Conservation (phyloP, 2,888 invertebrate genomes). For the Schrankia costaestrigalis region DNA sequence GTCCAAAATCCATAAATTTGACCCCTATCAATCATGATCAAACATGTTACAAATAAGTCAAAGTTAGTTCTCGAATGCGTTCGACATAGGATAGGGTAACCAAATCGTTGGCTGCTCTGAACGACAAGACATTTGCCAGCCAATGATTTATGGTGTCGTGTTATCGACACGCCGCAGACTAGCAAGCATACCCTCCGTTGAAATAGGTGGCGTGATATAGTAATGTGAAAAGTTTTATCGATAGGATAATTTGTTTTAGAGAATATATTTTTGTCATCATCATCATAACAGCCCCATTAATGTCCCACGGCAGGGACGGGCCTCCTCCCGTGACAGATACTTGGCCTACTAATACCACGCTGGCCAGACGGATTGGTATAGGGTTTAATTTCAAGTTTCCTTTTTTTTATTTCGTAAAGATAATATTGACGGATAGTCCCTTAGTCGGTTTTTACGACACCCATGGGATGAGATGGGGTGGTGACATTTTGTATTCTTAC, state of each 20-base stretch:
- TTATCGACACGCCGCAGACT: constrained; percentile 75
- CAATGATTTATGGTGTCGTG: constrained; percentile 74
- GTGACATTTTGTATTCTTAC: too few species aligned
- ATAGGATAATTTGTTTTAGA: constrained; percentile 11
- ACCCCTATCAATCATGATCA: constrained; percentile 16
- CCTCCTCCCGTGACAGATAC: too few species aligned
- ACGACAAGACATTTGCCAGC: constrained; percentile 73
- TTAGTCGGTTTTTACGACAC: too few species aligned
- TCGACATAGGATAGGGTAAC: constrained; percentile 35
- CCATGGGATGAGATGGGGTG: too few species aligned
- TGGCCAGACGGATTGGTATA: too few species aligned
- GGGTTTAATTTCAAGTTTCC: too few species aligned
- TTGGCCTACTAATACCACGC: too few species aligned
- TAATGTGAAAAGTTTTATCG: constrained; percentile 5
- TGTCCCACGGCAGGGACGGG: too few species aligned
- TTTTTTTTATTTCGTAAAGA: too few species aligned
- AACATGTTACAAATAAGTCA: constrained; percentile 21
- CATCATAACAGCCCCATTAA: too few species aligned
- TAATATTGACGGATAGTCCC: too few species aligned
- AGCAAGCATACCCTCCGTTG: constrained; percentile 54
- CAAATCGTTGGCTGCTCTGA: constrained; percentile 66
- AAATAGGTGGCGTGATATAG: constrained; percentile 18
- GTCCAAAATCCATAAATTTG: background rate
- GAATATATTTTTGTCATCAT: too few species aligned
- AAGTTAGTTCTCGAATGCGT: constrained; percentile 18